Evolutionary conservation across 2,113 vertebrate genomes (phyloP), one percentile per base, ranked within the genome.

Genomic region (Vidua macroura): DNA sequence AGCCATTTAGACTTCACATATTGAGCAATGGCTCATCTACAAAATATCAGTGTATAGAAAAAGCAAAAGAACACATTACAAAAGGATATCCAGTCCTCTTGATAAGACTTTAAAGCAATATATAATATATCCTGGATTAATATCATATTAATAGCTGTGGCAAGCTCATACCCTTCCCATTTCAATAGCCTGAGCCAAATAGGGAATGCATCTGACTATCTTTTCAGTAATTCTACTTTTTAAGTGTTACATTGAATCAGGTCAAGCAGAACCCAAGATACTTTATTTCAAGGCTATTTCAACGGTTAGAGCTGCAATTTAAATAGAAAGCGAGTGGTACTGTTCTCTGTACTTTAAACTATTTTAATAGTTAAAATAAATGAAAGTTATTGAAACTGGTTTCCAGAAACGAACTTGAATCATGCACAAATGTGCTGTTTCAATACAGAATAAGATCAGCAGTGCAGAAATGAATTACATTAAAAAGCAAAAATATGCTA

Each of bases 1-100:
- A 94, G 67, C 92, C 93, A 92, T 96, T 98, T 97, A 95, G 88
- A 96, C 94, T 96, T 97, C 85, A 96, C 86, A 92, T 96, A 96
- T 93, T 96, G 90, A 96, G 92, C 75, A 96, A 96, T 87, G 78
- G 92, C 95, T 97, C 96, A 90, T 96, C 97, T 90, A 83, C 89
- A 97, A 96, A 97, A 97, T 94, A 94, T 81, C 94, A 96, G 78
- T 46, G 35, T 93, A 93, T 51, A 94, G 93, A 90, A 94, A 96
- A 97, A 81, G 88, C 86, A 96, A 94, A 97, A 94, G 92, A 95
- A 81, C 79, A 68, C 18, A 14, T 93, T 95, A 97, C 83, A 97
- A 96, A 96, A 97, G 91, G 89, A 85, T 94, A 97, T 90, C 90
- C 94, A 96, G 79, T 93, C 86, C 79, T 95, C 95, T 88, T 23